Base-by-base conservation (phyloP, 2,888 invertebrate genomes). In the Drosophila diplacantha region DNA sequence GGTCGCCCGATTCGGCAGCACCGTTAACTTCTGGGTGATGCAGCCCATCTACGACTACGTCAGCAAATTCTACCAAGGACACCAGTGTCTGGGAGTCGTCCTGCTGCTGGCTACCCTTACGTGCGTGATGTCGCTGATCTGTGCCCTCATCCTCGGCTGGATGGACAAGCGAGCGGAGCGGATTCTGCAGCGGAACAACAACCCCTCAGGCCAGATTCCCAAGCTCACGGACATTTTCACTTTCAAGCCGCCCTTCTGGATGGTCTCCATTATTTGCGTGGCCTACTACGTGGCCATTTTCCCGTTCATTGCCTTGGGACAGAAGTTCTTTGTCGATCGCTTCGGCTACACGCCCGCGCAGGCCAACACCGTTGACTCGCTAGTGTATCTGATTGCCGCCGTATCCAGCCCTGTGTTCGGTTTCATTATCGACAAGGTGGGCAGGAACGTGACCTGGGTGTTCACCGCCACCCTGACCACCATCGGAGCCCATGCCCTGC, bases 211-310 rank as follows among this genome's bases (percentile, higher is more conserved):
- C 0, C 91, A 92, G 87, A 89, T 91, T 29, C 93, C 94, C 65
- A 91, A 92, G 71, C 86, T 97, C 12, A 91, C 90, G 32, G 96
- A 97, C 88, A 91, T 96, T 35, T 91, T 92, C 72, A 91, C 95
- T 74, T 97, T 98, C 85, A 93, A 93, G 75, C 83, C 91, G 4
- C 91, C 94, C 3, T 96, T 98, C 87, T 99, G 98, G 98, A 90
- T 98, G 71, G 91, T 98, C 24, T 92, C 94, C 50, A 88, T 95
- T 6, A 95, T 98, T 69, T 98, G 98, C 89, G 96, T 98, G 2
- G 92, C 95, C 1, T 99, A 98, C 88, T 99, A 99, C 87, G 93
- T 97, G 41, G 95, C 98, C 8, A 95, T 99, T 73, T 98, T 98
- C 87, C 98, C 98, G 5, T 98, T 99, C 85, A 95, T 99, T 85